Conservation (phyloP, 2,797 vertebrate species). For the Monodelphis domestica region DNA sequence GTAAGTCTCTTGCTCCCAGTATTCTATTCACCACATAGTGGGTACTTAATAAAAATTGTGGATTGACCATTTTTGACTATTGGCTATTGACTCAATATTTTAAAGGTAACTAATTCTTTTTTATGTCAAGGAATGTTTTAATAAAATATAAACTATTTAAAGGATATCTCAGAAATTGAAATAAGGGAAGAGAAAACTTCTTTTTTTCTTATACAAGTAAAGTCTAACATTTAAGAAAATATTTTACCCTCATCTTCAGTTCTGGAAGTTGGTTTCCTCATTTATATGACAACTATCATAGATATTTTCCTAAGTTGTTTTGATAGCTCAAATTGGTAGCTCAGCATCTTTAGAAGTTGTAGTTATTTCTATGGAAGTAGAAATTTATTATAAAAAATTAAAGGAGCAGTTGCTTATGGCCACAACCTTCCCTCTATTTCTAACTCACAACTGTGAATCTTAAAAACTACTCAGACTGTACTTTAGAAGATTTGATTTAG, state of each 20-base stretch:
- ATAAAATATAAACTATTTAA: neutral
- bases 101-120: conserved; percentile 34
- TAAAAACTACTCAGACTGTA: too few species aligned
- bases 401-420: neutral
- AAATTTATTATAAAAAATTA: neutral
- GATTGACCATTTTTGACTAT: neutral
- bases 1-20: neutral
- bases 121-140: neutral
- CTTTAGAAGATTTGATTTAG: too few species aligned
- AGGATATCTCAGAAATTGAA: neutral
- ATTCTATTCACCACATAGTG: neutral
- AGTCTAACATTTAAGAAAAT: neutral
- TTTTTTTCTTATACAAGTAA: neutral
- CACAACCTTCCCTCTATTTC: neutral
- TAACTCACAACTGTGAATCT: neutral
- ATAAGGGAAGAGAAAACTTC: neutral
- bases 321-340: conserved; percentile 5
- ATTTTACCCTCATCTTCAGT: neutral
- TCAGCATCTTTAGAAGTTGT: neutral
- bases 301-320: conserved; percentile 1
- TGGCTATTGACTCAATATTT: too few species aligned
- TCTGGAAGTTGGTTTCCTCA: conserved; percentile 5
- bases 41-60: neutral
- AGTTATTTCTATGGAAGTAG: neutral
- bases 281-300: neutral